These are phyloP conservation scores for Philhelius pedissequus DNA, from an alignment of 2,888 invertebrate species.

Conservation along the genomic window DNA sequence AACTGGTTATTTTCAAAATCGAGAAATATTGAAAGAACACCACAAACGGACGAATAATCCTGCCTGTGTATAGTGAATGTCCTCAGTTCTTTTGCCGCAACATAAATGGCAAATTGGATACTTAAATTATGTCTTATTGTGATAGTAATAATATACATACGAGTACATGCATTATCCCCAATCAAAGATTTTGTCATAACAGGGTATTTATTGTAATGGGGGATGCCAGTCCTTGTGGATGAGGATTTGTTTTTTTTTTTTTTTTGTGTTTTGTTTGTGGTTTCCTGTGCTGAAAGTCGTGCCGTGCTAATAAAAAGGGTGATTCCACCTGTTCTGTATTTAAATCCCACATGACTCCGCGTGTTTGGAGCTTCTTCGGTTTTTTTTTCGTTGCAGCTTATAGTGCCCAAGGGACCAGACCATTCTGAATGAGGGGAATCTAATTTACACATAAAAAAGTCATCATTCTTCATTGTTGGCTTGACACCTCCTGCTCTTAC, in stretches of 20 bases:
- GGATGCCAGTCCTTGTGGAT: neutral
- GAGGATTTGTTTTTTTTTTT: neutral
- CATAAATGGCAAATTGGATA: constrained; percentile 31
- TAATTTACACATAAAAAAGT: constrained; percentile 66
- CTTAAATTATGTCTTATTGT: constrained; percentile 63
- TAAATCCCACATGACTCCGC: constrained; percentile 41
- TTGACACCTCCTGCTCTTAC: constrained; percentile 61
- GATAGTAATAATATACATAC: constrained; percentile 51
- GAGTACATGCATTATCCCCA: constrained; percentile 62
- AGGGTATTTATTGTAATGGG: constrained; percentile 64
- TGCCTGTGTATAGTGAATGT: neutral
- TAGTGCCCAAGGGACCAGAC: constrained; percentile 18
- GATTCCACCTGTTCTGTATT: constrained; percentile 61
- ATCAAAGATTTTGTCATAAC: constrained; percentile 67
- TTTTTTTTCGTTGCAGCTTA: neutral
- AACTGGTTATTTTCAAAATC: neutral
- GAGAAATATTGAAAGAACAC: constrained; percentile 7
- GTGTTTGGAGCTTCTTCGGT: constrained; percentile 8
- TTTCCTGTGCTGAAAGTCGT: neutral
- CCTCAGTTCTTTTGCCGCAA: neutral
- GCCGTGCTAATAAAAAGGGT: constrained; percentile 45
- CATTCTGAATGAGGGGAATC: constrained; percentile 6
- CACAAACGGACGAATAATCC: neutral
- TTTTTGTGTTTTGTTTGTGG: neutral
- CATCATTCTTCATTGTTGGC: constrained; percentile 67